Evolutionary conservation across 1,140 invertebrate genomes (phyloP), one percentile per base, ranked within the genome.

Genomic region (Apis laboriosa): DNA sequence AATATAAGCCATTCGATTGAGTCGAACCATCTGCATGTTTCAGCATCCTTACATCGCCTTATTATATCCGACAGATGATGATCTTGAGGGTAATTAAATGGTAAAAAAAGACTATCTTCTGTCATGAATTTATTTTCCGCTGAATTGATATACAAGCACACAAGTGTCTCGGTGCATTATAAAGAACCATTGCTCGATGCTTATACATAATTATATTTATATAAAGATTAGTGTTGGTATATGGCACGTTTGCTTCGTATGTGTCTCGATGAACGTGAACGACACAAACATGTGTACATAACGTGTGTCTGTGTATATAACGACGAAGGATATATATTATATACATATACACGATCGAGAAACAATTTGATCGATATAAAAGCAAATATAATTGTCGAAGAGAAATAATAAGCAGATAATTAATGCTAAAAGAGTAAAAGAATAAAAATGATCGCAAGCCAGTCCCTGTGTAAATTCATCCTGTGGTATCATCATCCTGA

Each of bases 111-210:
- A 78, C 61, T 76, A 17, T 89, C 80, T 88, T 84, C 85, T 83
- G 67, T 92, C 73, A 91, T 88, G 80, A 88, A 85, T 92, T 93
- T 93, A 92, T 93, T 93, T 55, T 83, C 77, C 71, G 81, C 53
- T 88, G 86, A 80, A 72, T 88, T 86, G 61, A 74, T 88, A 74
- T 90, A 90, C 89, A 90, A 90, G 86, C 88, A 85, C 82, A 86
- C 81, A 81, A 86, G 74, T 81, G 70, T 84, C 53, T 80, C 64
- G 75, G 76, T 90, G 84, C 81, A 53, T 90, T 86, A 86, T 90
- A 86, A 86, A 71, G 83, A 24, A 79, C 73, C 67, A 84, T 72
- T 85, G 82, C 77, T 79, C 77, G 81, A 85, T 84, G 73, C 84
- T 85, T 86, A 86, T 84, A 88, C 72, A 68, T 85, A 66, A 55